phyloP scores from a whole-genome alignment of 1,140 invertebrate genomes.

The Cotesia glomerata region DNA sequence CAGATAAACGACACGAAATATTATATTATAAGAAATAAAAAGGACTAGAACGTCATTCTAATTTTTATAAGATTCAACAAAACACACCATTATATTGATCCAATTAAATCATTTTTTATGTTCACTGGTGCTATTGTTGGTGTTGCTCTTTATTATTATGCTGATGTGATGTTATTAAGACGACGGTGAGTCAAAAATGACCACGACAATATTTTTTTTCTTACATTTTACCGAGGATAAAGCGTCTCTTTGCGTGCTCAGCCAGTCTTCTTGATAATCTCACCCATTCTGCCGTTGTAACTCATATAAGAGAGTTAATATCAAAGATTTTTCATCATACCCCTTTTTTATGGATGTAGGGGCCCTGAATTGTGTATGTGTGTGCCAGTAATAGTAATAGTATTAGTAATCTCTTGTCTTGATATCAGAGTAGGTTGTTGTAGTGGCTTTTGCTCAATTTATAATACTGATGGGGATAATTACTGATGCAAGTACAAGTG shows the following conservation, averaged over 20 bases:
- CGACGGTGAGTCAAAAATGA: neutral
- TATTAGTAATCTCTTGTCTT: too few relatives aligned
- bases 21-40: too few relatives aligned
- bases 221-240: neutral
- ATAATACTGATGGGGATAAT: conserved; percentile 5
- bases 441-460: too few relatives aligned
- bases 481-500: conserved; percentile 17
- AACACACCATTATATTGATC: neutral
- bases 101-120: neutral
- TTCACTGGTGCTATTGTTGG: too few relatives aligned
- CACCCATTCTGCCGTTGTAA: neutral
- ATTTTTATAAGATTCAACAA: too few relatives aligned
- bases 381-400: too few relatives aligned
- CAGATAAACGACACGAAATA: neutral
- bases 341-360: neutral
- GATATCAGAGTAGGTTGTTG: too few relatives aligned
- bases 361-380: too few relatives aligned
- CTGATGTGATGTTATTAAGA: neutral
- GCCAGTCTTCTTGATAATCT: neutral
- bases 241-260: neutral
- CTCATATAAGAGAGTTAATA: neutral
- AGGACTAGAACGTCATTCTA: too few relatives aligned
- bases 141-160: too few relatives aligned
- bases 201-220: neutral
- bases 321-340: neutral